Conservation (phyloP, 1,140 invertebrate genomes). For the Lasioglossum baleicum region DNA sequence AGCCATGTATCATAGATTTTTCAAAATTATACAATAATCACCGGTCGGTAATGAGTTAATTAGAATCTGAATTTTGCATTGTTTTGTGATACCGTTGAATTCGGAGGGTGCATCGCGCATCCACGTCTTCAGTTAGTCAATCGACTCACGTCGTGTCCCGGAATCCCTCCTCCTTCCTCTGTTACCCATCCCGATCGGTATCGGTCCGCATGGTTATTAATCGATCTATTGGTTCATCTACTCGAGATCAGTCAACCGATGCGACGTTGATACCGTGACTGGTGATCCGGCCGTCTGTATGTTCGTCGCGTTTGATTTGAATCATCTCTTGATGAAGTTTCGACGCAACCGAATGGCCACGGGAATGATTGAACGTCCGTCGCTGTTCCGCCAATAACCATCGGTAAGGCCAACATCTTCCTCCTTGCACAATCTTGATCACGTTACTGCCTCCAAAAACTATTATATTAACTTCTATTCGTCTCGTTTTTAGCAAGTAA, state of each 20-base stretch:
- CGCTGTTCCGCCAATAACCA: too few relatives aligned
- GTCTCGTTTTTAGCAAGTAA: too few relatives aligned
- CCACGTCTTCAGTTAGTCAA: background rate
- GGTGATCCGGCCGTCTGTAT: background rate
- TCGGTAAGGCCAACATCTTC: too few relatives aligned
- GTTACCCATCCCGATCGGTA: background rate
- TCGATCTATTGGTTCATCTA: slow-evolving; percentile 27
- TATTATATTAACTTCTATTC: too few relatives aligned
- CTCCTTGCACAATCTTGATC: too few relatives aligned
- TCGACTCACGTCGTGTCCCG: background rate
- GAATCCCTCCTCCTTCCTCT: background rate
- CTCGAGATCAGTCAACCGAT: background rate
- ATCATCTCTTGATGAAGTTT: slow-evolving; percentile 16
- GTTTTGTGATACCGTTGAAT: too few relatives aligned
- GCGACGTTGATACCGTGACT: slow-evolving; percentile 12
- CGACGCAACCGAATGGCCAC: background rate
- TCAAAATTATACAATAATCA: too few relatives aligned
- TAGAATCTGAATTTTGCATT: too few relatives aligned
- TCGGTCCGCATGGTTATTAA: slow-evolving; percentile 18
- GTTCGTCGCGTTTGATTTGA: slow-evolving; percentile 20
- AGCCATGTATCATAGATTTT: too few relatives aligned
- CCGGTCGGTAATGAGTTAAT: too few relatives aligned
- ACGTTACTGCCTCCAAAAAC: too few relatives aligned
- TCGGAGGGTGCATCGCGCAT: background rate
- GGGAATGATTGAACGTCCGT: background rate